Percentiles rank a stretch among this genome's conserved stretches.
phyloP scores from a whole-genome alignment of 2,113 vertebrate species.

The Pseudorectes ferrugineus region DNA sequence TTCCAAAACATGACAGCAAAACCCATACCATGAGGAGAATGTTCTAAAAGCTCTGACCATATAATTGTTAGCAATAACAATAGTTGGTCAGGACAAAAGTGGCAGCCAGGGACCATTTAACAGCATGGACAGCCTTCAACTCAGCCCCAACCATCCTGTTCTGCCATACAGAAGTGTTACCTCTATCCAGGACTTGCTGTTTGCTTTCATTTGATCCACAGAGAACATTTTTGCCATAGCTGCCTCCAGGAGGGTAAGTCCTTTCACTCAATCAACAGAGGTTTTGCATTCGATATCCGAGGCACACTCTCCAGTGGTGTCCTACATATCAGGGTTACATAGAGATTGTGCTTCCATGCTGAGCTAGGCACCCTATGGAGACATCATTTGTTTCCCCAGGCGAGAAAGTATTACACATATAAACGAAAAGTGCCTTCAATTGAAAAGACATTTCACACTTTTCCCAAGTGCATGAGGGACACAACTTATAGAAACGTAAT shows the following conservation, averaged over 20 bases:
- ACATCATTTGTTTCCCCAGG: constrained; percentile 30
- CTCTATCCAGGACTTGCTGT: not conserved
- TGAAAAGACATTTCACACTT: constrained; percentile 34
- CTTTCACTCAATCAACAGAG: not conserved
- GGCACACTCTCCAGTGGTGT: not conserved
- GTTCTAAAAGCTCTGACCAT: not conserved
- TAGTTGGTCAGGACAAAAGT: not conserved
- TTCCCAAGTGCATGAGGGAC: not conserved
- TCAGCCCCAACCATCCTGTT: not conserved
- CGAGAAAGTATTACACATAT: not conserved
- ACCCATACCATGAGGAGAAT: not conserved
- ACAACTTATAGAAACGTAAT: not conserved
- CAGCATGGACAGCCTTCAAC: not conserved
- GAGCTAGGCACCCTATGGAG: constrained; percentile 13
- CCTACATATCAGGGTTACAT: not conserved
- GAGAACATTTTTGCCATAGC: not conserved
- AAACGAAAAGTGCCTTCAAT: constrained; percentile 2
- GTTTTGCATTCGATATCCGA: not conserved
- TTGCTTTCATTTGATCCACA: not conserved
- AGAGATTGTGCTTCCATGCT: not conserved
- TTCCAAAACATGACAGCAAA: not conserved
- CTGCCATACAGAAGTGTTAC: not conserved
- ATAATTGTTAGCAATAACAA: not conserved
- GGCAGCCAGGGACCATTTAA: not conserved
- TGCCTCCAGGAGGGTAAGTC: not conserved